Conservation (phyloP, 92 coral and sea anemone species). For the Parazoanthus atlanticus region DNA sequence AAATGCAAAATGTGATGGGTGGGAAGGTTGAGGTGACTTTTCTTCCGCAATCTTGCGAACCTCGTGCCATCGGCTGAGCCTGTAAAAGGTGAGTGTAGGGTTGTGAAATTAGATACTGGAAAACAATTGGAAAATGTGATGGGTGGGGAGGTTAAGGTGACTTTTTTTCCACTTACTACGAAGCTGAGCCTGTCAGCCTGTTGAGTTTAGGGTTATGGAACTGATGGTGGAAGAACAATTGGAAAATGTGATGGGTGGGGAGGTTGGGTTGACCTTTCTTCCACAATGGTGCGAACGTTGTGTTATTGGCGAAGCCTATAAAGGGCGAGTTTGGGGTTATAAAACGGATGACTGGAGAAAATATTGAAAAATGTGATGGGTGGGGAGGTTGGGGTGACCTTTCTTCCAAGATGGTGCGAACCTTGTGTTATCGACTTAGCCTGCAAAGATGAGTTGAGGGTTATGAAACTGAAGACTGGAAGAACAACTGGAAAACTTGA, state of each 20-base stretch:
- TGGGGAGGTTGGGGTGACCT: neutral
- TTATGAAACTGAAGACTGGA: neutral
- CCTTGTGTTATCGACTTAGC: too few species aligned
- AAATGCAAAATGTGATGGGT: neutral
- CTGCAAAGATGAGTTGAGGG: too few species aligned
- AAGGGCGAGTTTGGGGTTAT: neutral
- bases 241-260: too few species aligned
- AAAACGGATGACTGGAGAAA: neutral
- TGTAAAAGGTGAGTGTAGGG: too few species aligned
- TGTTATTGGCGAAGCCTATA: too few species aligned
- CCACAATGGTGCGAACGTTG: constrained; percentile 77
- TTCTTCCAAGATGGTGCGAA: neutral
- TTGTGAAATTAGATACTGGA: too few species aligned
- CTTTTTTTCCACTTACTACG: too few species aligned
- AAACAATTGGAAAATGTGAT: too few species aligned
- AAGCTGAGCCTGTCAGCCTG: too few species aligned
- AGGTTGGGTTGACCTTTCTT: constrained; percentile 66
- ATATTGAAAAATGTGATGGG: neutral
- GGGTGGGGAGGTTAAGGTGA: neutral
- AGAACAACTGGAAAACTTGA: too few species aligned
- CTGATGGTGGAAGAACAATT: too few species aligned
- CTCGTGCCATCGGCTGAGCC: neutral
- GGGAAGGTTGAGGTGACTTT: neutral
- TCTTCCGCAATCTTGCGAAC: neutral
- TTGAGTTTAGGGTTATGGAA: too few species aligned